phyloP scores from a whole-genome alignment of 2,113 vertebrate genomes.

The Leptosomus discolor region DNA sequence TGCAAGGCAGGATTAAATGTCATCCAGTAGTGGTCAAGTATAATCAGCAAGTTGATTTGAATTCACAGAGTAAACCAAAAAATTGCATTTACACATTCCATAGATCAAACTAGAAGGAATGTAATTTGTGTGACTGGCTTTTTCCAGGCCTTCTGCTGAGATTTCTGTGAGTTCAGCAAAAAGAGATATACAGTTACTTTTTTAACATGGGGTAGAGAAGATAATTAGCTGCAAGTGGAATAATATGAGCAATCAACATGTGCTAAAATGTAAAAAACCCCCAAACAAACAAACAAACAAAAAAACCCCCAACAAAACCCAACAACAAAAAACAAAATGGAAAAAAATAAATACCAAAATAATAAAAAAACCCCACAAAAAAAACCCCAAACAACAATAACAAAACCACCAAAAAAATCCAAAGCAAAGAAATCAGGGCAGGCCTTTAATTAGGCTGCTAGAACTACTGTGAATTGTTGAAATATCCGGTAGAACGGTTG shows the following conservation, averaged over 20 bases:
- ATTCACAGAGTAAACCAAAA: background rate
- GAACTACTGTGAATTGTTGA: background rate
- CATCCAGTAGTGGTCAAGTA: background rate
- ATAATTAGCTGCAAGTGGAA: constrained; percentile 1
- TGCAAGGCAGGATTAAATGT: background rate
- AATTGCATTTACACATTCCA: background rate
- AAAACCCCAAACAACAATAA: no score
- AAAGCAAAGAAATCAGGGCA: background rate
- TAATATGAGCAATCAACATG: background rate
- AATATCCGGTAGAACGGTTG: background rate
- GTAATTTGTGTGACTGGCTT: background rate
- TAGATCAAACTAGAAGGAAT: background rate
- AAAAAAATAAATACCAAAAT: background rate
- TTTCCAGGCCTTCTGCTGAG: background rate
- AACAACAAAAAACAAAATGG: background rate
- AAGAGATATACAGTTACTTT: background rate
- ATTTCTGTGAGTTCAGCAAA: background rate
- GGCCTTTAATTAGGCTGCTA: background rate
- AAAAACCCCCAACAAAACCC: no score
- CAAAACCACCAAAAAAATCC: no score
- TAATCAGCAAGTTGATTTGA: background rate
- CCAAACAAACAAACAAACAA: no score
- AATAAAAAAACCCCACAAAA: background rate
- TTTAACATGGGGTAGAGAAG: background rate
- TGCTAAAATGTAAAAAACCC: background rate